Base-by-base conservation (phyloP, 2,888 invertebrate species). In the Notodonta dromedarius region DNA sequence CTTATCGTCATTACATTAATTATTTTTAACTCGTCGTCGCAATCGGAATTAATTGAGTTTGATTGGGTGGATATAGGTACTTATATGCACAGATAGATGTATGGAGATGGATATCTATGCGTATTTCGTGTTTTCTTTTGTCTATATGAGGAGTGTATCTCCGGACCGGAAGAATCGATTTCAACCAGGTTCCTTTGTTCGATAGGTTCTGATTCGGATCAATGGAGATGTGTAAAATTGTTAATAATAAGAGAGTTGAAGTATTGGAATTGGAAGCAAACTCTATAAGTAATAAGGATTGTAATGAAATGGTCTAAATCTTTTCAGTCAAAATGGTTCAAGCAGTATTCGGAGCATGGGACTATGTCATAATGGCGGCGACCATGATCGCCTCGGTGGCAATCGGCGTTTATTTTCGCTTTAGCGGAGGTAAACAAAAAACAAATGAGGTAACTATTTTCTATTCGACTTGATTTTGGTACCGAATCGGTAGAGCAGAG, bases 391-490 rank as follows among this genome's bases (percentile, higher is more conserved):
- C 95, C 32, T 98, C 98, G 0, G 94, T 97, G 0, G 89, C 91
- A 0, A 98, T 98, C 70, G 98, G 98, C 8, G 79, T 98, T 52
- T 98, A 97, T 82, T 98, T 97, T 85, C 94, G 97, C 67, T 96
- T 98, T 78, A 97, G 96, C 16, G 98, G 98, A 39, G 97, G 97
- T 9, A 96, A 95, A 83, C 98, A 98, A 84, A 96, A 95, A 89
- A 98, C 98, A 3, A 96, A 96, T 61, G 95, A 96, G 93, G 97
- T 96, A 89, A 77, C 46, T 46, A 46, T 46, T 46, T 42, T 42
- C 12, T 42, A 7, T 42, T 42, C 3, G 6, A 9, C 12, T 42
- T 24, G 4, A 42, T 42, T 42, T 9, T 42, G 9, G 35, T 35
- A 35, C 35, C 24, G 1, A 24, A 24, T 24, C 2, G 24, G 24